Percentiles rank a stretch among this genome's conserved stretches.
phyloP scores from a whole-genome alignment of 2,888 invertebrate genomes.

The Orthosia incerta region DNA sequence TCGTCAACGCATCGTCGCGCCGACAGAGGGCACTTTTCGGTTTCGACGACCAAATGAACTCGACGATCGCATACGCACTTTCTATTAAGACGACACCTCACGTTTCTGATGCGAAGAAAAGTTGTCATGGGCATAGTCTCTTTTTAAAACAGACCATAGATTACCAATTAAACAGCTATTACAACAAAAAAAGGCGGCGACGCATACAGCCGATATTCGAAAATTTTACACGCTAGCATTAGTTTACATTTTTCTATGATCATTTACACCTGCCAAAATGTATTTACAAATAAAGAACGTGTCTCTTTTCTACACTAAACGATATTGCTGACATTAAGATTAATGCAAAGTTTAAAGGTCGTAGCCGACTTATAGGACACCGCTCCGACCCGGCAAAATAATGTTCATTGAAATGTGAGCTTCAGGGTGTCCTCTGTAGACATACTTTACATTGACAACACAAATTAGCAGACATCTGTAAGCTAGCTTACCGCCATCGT shows the following conservation, averaged over 20 bases:
- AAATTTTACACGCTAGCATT: conserved; percentile 1
- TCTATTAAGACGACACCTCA: too few relatives aligned
- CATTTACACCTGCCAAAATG: conserved; percentile 22
- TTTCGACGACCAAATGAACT: too few relatives aligned
- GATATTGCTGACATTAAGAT: background rate
- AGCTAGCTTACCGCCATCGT: too few relatives aligned
- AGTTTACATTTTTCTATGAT: conserved; percentile 3
- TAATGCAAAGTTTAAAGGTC: background rate
- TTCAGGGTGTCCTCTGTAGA: too few relatives aligned
- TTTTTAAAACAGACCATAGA: background rate
- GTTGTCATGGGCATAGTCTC: background rate
- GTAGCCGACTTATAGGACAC: too few relatives aligned
- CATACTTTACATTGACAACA: too few relatives aligned
- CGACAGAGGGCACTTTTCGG: too few relatives aligned
- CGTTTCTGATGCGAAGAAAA: background rate
- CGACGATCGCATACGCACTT: too few relatives aligned
- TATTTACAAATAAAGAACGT: conserved; percentile 20
- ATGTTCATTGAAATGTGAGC: too few relatives aligned
- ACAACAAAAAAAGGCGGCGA: background rate
- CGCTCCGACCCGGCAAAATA: too few relatives aligned
- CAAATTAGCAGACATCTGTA: too few relatives aligned
- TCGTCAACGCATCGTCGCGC: too few relatives aligned
- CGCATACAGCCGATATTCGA: background rate
- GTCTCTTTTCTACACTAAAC: conserved; percentile 23
- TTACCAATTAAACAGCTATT: background rate